phyloP scores from a whole-genome alignment of 2,113 vertebrate species.

The Cygnus buccinator region DNA sequence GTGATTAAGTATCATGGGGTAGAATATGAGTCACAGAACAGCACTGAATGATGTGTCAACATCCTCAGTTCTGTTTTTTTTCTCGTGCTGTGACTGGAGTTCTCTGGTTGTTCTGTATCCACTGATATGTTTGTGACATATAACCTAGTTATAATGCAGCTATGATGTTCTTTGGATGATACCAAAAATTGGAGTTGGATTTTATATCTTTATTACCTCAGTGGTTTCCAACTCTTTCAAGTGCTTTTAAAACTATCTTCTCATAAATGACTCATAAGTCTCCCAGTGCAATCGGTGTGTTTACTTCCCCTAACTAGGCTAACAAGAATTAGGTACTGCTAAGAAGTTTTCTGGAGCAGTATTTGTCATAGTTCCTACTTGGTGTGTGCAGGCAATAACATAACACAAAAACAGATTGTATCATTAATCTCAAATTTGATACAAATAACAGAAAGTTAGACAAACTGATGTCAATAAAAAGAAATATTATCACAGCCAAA shows the following conservation, averaged over 20 bases:
- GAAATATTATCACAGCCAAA: neutral
- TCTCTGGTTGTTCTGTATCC: neutral
- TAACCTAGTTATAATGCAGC: neutral
- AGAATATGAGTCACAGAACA: conserved; percentile 41
- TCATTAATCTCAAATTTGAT: conserved; percentile 18
- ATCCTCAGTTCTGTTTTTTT: neutral
- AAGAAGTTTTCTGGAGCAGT: neutral
- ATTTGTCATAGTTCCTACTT: neutral
- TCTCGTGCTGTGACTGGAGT: neutral
- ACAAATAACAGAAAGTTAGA: conserved; percentile 1
- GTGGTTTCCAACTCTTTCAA: neutral
- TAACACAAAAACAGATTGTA: neutral
- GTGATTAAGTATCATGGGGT: conserved; percentile 40
- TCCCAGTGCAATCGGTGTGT: neutral
- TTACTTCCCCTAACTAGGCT: neutral
- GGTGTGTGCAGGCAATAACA: neutral
- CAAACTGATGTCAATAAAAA: neutral
- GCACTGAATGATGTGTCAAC: neutral
- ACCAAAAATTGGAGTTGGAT: neutral
- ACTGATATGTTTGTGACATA: neutral
- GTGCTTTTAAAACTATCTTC: neutral
- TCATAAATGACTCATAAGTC: conserved; percentile 2
- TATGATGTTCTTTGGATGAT: neutral
- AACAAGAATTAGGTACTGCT: neutral
- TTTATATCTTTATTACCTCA: neutral